phyloP scores from a whole-genome alignment of 2,888 invertebrate species.

The Hoplodrina blanda region DNA sequence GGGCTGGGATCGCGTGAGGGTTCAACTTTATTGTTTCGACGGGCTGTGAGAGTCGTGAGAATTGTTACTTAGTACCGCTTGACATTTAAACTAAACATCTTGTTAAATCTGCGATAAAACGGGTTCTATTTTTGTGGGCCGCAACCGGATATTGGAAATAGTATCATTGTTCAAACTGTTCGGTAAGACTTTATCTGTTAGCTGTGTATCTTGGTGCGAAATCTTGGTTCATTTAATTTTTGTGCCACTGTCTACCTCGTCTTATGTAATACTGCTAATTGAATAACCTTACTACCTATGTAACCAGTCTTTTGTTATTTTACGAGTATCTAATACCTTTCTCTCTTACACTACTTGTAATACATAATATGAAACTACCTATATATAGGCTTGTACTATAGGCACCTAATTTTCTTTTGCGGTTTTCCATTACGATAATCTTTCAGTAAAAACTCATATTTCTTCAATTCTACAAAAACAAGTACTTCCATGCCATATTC shows the following conservation, averaged over 20 bases:
- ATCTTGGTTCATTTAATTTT: slow-evolving; percentile 56
- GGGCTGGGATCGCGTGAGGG: slow-evolving; percentile 72
- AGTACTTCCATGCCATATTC: not conserved
- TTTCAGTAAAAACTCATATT: not conserved
- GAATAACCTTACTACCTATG: slow-evolving; percentile 53
- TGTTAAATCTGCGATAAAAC: slow-evolving; percentile 61
- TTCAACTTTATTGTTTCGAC: slow-evolving; percentile 74
- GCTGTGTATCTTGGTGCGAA: slow-evolving; percentile 43
- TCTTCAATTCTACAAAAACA: not conserved
- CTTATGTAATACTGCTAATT: slow-evolving; percentile 56
- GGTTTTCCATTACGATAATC: not conserved
- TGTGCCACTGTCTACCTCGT: slow-evolving; percentile 54
- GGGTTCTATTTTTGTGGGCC: slow-evolving; percentile 52
- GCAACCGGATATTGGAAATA: slow-evolving; percentile 62
- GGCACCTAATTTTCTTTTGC: not conserved
- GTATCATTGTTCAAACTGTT: slow-evolving; percentile 57
- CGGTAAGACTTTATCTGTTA: slow-evolving; percentile 57
- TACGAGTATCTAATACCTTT: slow-evolving; percentile 34
- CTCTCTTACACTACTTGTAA: slow-evolving; percentile 10
- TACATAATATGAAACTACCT: not conserved
- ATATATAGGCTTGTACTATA: not conserved
- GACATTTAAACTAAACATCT: slow-evolving; percentile 70
- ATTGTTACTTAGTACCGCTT: slow-evolving; percentile 68
- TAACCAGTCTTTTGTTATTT: slow-evolving; percentile 38
- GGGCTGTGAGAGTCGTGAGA: slow-evolving; percentile 86